Percentiles rank a stretch among this genome's conserved stretches.
Evolutionary conservation across 2,113 vertebrate species (phyloP).

Genomic region (Phycodurus eques): DNA sequence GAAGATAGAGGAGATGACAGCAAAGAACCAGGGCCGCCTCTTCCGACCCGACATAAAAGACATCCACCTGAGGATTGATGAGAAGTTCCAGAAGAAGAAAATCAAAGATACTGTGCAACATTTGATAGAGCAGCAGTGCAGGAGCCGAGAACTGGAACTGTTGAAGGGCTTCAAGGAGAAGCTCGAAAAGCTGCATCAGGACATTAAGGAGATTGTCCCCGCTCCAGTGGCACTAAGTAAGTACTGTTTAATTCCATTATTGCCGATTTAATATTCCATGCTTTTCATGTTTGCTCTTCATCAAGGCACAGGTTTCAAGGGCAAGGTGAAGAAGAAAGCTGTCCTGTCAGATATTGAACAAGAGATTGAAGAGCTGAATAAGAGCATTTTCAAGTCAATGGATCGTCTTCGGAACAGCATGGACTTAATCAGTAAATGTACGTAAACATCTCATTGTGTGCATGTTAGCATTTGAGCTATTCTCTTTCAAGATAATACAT

Average conservation of each 20-base stretch:
- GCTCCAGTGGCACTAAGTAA: conserved; percentile 22
- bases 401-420: conserved; percentile 15
- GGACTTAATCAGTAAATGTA: conserved; percentile 1
- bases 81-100: conserved; percentile 23
- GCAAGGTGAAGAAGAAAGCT: conserved; percentile 10
- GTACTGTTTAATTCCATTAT: not conserved
- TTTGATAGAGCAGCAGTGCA: conserved; percentile 4
- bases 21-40: conserved; percentile 14
- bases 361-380: conserved; percentile 37
- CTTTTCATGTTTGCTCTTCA: conserved; percentile 3
- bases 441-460: not conserved
- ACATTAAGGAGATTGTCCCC: not conserved
- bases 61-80: conserved; percentile 12
- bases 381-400: conserved; percentile 6
- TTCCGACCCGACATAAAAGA: conserved; percentile 32
- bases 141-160: conserved; percentile 35
- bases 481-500: not conserved
- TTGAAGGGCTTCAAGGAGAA: conserved; percentile 16
- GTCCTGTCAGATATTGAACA: conserved; percentile 3
- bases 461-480: not conserved
- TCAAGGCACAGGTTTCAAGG: conserved; percentile 9
- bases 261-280: not conserved
- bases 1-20: conserved; percentile 55
- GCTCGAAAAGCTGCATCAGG: conserved; percentile 22
- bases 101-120: conserved; percentile 24